Base-by-base conservation (phyloP, 1,140 invertebrate species). In the Drosophila fuyamai region DNA sequence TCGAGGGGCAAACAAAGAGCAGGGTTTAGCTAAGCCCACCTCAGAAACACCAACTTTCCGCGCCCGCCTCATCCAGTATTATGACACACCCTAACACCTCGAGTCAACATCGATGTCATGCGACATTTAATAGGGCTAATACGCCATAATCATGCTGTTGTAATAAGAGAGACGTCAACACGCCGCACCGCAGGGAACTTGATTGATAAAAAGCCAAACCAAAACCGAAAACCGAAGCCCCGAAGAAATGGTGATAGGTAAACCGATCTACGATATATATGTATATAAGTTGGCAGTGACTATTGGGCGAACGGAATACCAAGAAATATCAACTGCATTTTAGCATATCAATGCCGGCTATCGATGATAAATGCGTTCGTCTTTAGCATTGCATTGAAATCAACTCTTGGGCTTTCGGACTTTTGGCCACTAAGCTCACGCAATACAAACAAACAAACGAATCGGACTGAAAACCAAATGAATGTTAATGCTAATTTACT, bases 151-250 rank as follows among this genome's bases (percentile, higher is more conserved):
- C 59, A 89, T 72, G 84, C 79, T 83, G 66, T 83, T 89, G 79
- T 76, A 83, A 83, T 89, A 88, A 88, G 84, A 89, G 76, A 88
- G 83, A 88, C 84, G 76, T 88, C 83, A 88, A 88, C 83, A 89
- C 84, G 84, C 72, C 41, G 76, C 83, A 84, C 83, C 80, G 48
- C 84, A 80, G 83, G 83, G 84, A 55, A 78, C 81, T 79, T 80
- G 84, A 88, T 88, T 88, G 83, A 88, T 88, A 88, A 88, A 84
- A 84, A 58, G 7, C 9, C 50, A 40, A 58, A 50, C 18, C 40
- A 29, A 50, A n/a, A 50, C 27, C 27, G 1, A 50, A 51, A 16
- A 16, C 48, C 48, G 48, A 16, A 35, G 29, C 44, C 29, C 18
- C 27, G 70, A 76, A 58, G 51, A 41, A 50, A 73, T 44, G 70